These are phyloP conservation scores for Antennarius maculatus DNA, from an alignment of 2,797 vertebrate genomes.

Conservation along the genomic window DNA sequence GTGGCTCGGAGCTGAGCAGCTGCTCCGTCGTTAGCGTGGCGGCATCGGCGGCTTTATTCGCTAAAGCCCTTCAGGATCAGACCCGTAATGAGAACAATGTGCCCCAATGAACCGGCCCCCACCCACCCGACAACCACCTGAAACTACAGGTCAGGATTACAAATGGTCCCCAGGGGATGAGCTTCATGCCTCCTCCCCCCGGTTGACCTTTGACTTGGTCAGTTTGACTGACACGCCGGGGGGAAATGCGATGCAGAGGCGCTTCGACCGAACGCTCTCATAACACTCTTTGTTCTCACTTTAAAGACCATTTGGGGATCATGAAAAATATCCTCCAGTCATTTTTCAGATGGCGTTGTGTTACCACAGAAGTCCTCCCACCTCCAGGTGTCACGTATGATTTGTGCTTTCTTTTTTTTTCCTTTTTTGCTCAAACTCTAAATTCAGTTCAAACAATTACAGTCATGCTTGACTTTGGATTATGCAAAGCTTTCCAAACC, in stretches of 20 bases:
- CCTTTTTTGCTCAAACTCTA: background rate
- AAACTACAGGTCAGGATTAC: conserved; percentile 75
- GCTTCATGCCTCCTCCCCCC: conserved; percentile 12
- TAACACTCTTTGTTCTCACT: conserved; percentile 69
- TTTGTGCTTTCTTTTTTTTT: conserved; percentile 11
- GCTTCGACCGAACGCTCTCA: conserved; percentile 43
- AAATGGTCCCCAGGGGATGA: conserved; percentile 56
- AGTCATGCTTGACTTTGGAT: conserved; percentile 46
- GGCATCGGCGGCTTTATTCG: conserved; percentile 36
- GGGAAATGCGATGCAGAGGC: conserved; percentile 58
- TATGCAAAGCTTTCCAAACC: conserved; percentile 36
- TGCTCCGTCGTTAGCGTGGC: conserved; percentile 24
- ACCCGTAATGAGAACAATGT: conserved; percentile 66
- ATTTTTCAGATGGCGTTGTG: conserved; percentile 54
- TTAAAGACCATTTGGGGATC: conserved; percentile 47
- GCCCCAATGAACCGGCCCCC: conserved; percentile 36
- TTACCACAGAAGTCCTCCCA: conserved; percentile 32
- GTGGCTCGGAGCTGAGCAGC: conserved; percentile 8
- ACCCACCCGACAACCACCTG: conserved; percentile 63
- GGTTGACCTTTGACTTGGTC: conserved; percentile 76
- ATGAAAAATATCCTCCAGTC: conserved; percentile 36
- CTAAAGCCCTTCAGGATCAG: conserved; percentile 51
- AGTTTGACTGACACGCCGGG: conserved; percentile 70
- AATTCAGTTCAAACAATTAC: conserved; percentile 55
- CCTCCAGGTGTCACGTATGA: conserved; percentile 32